These are phyloP conservation scores for Caerostris extrusa DNA, from an alignment of 1,140 invertebrate genomes.

Conservation along the genomic window DNA sequence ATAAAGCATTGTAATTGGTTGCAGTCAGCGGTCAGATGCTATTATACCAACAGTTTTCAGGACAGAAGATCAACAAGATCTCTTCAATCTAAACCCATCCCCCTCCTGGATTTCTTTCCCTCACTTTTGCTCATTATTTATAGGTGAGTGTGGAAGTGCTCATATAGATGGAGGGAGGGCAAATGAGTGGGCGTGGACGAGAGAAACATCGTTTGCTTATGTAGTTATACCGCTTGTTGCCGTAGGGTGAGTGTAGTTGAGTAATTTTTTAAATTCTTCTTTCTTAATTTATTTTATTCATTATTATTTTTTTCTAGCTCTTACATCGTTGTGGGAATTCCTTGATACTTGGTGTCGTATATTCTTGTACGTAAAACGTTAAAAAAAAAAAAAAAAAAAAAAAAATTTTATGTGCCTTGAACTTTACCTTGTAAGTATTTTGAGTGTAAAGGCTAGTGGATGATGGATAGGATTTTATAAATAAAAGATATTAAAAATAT, in stretches of 20 bases:
- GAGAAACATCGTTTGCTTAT: slow-evolving; percentile 26
- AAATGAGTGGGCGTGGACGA: slow-evolving; percentile 49
- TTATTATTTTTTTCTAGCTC: background rate
- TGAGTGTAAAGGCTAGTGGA: too few relatives aligned
- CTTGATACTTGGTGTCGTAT: background rate
- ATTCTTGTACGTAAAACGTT: background rate
- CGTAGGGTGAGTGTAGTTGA: background rate
- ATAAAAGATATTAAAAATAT: too few relatives aligned
- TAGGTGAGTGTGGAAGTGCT: slow-evolving; percentile 14
- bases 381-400: too few relatives aligned
- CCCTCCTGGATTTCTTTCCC: background rate
- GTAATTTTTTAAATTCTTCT: background rate
- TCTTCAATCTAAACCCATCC: background rate
- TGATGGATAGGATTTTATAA: too few relatives aligned
- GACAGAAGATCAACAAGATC: slow-evolving; percentile 36
- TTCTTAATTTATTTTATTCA: background rate
- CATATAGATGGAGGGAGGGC: background rate
- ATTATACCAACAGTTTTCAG: slow-evolving; percentile 43
- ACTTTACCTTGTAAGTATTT: background rate
- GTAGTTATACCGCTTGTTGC: background rate
- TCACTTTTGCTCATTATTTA: slow-evolving; percentile 33
- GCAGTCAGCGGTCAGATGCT: slow-evolving; percentile 46
- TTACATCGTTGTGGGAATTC: background rate
- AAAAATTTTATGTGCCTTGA: background rate
- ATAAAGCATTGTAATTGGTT: slow-evolving; percentile 65